phyloP scores from a whole-genome alignment of 2,797 vertebrate species.

The Rhynchonycteris naso region DNA sequence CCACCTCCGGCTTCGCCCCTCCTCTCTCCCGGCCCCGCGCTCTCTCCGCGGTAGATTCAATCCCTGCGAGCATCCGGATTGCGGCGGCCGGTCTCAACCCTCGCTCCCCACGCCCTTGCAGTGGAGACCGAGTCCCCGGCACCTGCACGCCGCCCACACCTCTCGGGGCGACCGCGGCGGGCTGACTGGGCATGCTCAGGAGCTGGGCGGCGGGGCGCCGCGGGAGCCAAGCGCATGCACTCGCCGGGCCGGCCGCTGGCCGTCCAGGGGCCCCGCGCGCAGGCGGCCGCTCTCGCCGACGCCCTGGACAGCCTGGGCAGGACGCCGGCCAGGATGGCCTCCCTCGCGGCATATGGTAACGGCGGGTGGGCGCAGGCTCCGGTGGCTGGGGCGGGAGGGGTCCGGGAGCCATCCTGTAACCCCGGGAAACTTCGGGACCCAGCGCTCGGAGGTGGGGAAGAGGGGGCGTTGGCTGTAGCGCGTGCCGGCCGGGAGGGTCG shows the following conservation, averaged over 20 bases:
- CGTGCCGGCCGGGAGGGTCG: too few relatives aligned
- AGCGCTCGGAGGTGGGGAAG: background rate
- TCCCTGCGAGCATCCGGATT: background rate
- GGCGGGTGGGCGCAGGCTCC: background rate
- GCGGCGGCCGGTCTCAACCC: background rate
- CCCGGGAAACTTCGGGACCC: slow-evolving; percentile 57
- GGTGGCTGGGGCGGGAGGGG: background rate
- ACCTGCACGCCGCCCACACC: background rate
- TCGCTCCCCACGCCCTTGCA: too few relatives aligned
- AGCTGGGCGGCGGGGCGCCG: slow-evolving; percentile 35
- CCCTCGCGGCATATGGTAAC: background rate
- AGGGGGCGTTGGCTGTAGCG: background rate
- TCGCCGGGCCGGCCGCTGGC: slow-evolving; percentile 32
- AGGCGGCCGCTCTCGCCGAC: background rate
- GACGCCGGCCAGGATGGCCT: slow-evolving; percentile 65
- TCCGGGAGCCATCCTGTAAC: background rate
- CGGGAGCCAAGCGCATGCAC: slow-evolving; percentile 67
- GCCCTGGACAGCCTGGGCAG: slow-evolving; percentile 59
- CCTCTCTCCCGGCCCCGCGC: background rate
- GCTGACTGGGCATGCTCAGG: slow-evolving; percentile 69
- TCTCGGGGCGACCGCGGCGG: background rate
- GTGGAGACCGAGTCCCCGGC: background rate
- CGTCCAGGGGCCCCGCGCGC: slow-evolving; percentile 68
- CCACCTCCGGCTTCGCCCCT: slow-evolving; percentile 7
- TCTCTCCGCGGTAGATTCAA: background rate